Conservation (phyloP, 1,140 invertebrate species). For the Cotesia glomerata region DNA sequence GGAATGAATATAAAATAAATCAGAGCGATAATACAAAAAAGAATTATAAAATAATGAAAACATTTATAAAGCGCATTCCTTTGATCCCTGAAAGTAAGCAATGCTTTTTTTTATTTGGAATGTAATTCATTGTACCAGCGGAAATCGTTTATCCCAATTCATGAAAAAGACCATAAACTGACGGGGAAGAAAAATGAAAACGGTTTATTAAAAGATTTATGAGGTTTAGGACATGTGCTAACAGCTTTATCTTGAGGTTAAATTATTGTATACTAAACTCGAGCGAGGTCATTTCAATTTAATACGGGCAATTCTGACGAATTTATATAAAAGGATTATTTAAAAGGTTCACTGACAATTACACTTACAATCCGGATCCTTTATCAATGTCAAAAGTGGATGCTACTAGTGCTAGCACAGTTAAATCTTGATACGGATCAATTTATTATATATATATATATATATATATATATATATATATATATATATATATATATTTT, state of each 20-base stretch:
- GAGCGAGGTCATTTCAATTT: slow-evolving; percentile 10
- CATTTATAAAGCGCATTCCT: not conserved
- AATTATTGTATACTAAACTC: not conserved
- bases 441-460: not conserved
- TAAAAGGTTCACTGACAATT: not conserved
- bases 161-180: not conserved
- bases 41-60: slow-evolving; percentile 6
- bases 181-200: not conserved
- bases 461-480: not conserved
- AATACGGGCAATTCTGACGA: slow-evolving; percentile 11
- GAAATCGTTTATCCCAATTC: slow-evolving; percentile 9
- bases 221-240: not conserved
- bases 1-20: not conserved
- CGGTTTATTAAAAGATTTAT: not conserved
- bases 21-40: not conserved
- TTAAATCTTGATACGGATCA: too few relatives aligned
- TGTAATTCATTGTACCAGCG: not conserved
- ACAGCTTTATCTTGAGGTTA: slow-evolving; percentile 1
- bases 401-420: too few relatives aligned
- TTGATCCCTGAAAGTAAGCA: not conserved
- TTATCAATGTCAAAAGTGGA: not conserved
- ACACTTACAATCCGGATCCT: not conserved
- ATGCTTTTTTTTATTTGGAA: not conserved
- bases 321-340: slow-evolving; percentile 8
- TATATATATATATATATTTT: not conserved